Evolutionary conservation across 2,797 vertebrate species (phyloP).

Genomic region (Pogonophryne albipinna): DNA sequence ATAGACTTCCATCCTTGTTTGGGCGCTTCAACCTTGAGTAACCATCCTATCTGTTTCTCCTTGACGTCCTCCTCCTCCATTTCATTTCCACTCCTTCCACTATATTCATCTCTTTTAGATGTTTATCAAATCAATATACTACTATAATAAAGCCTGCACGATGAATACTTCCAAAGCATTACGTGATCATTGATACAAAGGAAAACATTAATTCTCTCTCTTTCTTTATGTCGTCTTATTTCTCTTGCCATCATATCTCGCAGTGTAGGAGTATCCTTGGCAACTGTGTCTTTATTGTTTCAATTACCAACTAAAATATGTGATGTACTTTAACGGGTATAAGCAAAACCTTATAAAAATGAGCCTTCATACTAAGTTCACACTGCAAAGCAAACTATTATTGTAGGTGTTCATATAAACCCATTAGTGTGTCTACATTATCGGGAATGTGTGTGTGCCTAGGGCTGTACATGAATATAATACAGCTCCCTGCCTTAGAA

Average conservation of each 20-base stretch:
- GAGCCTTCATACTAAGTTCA: not conserved
- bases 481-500: not conserved
- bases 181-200: conserved; percentile 11
- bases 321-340: not conserved
- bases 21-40: conserved; percentile 31
- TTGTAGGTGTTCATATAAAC: conserved; percentile 7
- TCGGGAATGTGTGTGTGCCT: not conserved
- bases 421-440: not conserved
- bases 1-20: not conserved
- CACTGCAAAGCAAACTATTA: not conserved
- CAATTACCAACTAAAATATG: conserved; percentile 2
- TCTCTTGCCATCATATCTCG: not conserved
- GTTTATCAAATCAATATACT: conserved; percentile 27
- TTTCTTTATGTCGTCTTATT: not conserved
- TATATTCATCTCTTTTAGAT: conserved; percentile 13
- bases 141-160: conserved; percentile 8
- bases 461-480: not conserved
- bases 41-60: conserved; percentile 8
- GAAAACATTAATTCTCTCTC: not conserved
- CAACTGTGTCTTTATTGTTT: conserved; percentile 32
- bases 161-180: conserved; percentile 13
- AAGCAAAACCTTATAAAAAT: conserved; percentile 10
- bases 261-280: conserved; percentile 38
- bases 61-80: not conserved
- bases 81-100: conserved; percentile 6